Evolutionary conservation across 2,113 vertebrate species (phyloP), one percentile per base, ranked within the genome.

Genomic region (Menidia beryllina): DNA sequence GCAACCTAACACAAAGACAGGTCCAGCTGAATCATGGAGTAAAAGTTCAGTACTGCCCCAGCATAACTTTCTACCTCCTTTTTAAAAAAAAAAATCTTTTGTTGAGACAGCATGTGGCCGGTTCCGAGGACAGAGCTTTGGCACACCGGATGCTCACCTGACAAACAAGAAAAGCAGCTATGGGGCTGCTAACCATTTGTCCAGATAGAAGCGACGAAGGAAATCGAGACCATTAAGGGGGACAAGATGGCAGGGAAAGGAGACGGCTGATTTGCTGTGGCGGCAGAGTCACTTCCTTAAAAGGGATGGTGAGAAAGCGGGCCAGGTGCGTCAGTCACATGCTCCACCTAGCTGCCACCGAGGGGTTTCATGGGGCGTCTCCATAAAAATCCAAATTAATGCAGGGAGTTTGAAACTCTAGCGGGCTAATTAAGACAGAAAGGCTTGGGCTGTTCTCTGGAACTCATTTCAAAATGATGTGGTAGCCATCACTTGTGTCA

Each of bases 381-480:
- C 83, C 63, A 66, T 27, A 60, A 64, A 21, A 70, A 75, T 69
- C 52, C 10, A 63, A 53, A 77, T n/a, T n/a, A 65, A 48, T 74
- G 68, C 10, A 3, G 78, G 72, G 64, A 75, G 60, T 19, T 47
- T 17, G 57, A 72, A 58, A 62, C 60, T 81, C 15, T 45, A 67
- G 41, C 59, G 62, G 64, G 68, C 36, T 69, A 60, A 57, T 61
- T 55, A 58, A 61, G 69, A 74, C 27, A 77, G 34, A 21, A 25
- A 47, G 49, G 24, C 57, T 50, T 47, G 1, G 38, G 38, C 30
- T 19, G 4, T 23, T 69, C 75, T 71, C 61, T 36, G 9, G 27
- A 3, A 10, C 83, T 95, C 96, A 98, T 81, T 98, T 98, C 66
- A 98, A 75, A 91, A 98, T 97, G 88, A 98, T 95, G 85, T 97